Percentiles rank a stretch among this genome's conserved stretches.
phyloP scores from a whole-genome alignment of 1,140 invertebrate genomes.

The Trissolcus basalis region DNA sequence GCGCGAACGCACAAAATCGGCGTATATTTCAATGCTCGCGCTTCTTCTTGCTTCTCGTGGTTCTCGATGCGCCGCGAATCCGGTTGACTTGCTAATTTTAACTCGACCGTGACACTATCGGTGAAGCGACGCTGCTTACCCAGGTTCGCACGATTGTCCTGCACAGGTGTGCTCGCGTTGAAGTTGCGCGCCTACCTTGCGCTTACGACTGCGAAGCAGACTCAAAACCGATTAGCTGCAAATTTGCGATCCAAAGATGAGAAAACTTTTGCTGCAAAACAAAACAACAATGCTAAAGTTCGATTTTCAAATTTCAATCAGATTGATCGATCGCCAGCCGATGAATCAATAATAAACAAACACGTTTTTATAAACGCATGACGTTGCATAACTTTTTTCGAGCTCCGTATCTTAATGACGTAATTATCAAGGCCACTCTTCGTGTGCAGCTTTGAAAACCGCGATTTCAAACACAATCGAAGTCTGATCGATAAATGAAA shows the following conservation, averaged over 20 bases:
- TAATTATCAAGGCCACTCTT: slow-evolving; percentile 38
- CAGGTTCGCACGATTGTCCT: slow-evolving; percentile 60
- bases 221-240: background rate
- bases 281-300: too few relatives aligned
- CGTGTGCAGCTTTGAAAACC: slow-evolving; percentile 16
- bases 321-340: too few relatives aligned
- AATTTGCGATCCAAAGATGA: background rate
- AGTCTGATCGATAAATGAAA: background rate
- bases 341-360: slow-evolving; percentile 12
- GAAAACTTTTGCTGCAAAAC: too few relatives aligned
- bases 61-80: slow-evolving; percentile 51
- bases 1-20: slow-evolving; percentile 12
- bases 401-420: slow-evolving; percentile 44
- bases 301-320: too few relatives aligned
- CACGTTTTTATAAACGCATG: slow-evolving; percentile 23
- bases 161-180: slow-evolving; percentile 52
- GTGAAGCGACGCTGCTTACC: slow-evolving; percentile 48
- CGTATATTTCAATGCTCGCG: slow-evolving; percentile 23
- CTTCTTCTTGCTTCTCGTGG: slow-evolving; percentile 12
- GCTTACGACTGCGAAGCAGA: slow-evolving; percentile 20
- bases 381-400: slow-evolving; percentile 42
- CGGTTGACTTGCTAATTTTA: slow-evolving; percentile 70
- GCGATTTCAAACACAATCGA: slow-evolving; percentile 27
- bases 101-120: slow-evolving; percentile 70
- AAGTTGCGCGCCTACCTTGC: slow-evolving; percentile 19